These are phyloP conservation scores for Lepidurus apus DNA, from an alignment of 1,140 invertebrate genomes.

Conservation along the genomic window DNA sequence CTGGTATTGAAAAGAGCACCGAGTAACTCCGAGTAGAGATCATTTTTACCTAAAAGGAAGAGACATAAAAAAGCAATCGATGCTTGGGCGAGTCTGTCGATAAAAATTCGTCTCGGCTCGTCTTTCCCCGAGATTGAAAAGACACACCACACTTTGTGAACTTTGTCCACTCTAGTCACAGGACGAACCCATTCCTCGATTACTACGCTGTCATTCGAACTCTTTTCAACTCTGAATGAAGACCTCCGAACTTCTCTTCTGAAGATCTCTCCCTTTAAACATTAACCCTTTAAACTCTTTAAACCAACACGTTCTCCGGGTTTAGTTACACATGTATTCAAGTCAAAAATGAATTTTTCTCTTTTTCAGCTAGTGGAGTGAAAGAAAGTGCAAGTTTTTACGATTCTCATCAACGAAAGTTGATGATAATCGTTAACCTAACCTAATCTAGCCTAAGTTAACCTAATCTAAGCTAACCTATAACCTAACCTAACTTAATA, in stretches of 20 bases:
- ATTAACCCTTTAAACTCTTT: too few relatives aligned
- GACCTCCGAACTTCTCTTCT: too few relatives aligned
- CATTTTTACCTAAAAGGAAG: not conserved
- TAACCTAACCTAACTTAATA: too few relatives aligned
- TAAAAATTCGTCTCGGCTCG: slow-evolving; percentile 18
- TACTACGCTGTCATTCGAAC: not conserved
- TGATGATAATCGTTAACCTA: too few relatives aligned
- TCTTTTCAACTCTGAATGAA: not conserved
- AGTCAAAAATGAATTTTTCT: not conserved
- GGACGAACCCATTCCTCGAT: slow-evolving; percentile 3
- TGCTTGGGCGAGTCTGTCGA: not conserved
- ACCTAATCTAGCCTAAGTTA: too few relatives aligned
- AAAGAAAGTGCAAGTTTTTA: too few relatives aligned
- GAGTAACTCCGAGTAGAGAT: not conserved
- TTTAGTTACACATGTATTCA: too few relatives aligned
- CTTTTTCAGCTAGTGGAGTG: not conserved
- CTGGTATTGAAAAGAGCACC: not conserved
- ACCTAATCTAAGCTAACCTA: too few relatives aligned
- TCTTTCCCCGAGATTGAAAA: slow-evolving; percentile 15
- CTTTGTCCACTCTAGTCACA: not conserved
- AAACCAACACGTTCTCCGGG: too few relatives aligned
- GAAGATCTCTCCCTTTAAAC: too few relatives aligned
- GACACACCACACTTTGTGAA: not conserved
- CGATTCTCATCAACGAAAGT: too few relatives aligned
- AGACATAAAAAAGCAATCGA: not conserved